Percentiles rank a stretch among this genome's conserved stretches.
phyloP scores from a whole-genome alignment of 1,140 invertebrate genomes.

The Achroia grisella region DNA sequence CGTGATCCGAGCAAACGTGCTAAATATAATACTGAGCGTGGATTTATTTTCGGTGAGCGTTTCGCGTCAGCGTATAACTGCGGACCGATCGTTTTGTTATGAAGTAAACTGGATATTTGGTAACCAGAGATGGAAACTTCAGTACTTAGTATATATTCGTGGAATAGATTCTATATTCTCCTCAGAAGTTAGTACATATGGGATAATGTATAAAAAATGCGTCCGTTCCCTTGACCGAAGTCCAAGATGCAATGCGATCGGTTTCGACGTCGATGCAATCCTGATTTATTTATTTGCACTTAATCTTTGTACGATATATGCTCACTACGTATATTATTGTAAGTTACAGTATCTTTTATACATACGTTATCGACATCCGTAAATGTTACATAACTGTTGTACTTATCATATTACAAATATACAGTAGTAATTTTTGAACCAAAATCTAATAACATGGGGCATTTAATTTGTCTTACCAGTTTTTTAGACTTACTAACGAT shows the following conservation, averaged over 20 bases:
- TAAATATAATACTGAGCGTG: constrained; percentile 72
- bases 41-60: constrained; percentile 67
- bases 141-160: constrained; percentile 7
- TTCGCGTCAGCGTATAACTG: constrained; percentile 61
- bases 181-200: too few relatives aligned
- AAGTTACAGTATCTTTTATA: too few relatives aligned
- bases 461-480: too few relatives aligned
- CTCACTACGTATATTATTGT: too few relatives aligned
- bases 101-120: constrained; percentile 13
- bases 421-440: too few relatives aligned
- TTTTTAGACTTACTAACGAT: too few relatives aligned
- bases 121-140: constrained; percentile 4
- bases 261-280: constrained; percentile 1
- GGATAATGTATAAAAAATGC: too few relatives aligned
- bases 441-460: too few relatives aligned
- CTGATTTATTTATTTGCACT: constrained; percentile 3
- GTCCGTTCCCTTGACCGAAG: constrained; percentile 17
- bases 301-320: too few relatives aligned
- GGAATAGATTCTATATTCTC: neutral
- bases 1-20: constrained; percentile 52
- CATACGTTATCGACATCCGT: too few relatives aligned
- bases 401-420: too few relatives aligned
- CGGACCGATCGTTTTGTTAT: constrained; percentile 26
- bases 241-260: constrained; percentile 18
- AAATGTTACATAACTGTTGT: too few relatives aligned